Conservation (phyloP, 2,113 vertebrate species). For the Cyanistes caeruleus region DNA sequence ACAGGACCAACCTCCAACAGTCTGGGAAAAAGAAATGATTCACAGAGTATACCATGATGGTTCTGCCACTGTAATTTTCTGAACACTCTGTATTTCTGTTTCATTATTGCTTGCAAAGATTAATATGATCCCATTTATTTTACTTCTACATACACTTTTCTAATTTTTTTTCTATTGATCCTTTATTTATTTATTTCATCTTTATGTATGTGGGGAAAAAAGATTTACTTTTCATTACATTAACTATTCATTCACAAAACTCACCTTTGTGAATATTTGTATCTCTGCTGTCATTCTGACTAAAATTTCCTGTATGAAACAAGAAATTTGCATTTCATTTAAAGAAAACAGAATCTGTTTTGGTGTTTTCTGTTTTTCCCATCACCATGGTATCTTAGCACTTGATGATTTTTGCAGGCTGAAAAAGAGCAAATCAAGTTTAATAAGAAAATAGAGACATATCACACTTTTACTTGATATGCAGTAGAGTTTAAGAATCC, state of each 20-base stretch:
- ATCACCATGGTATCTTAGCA: conserved; percentile 6
- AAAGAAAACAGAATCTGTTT: conserved; percentile 13
- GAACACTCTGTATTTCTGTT: not conserved
- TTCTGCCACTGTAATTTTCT: not conserved
- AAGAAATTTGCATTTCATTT: conserved; percentile 52
- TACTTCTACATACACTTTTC: not conserved
- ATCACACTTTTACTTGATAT: not conserved
- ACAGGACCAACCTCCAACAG: not conserved
- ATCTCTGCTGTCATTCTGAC: not conserved
- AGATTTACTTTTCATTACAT: not conserved
- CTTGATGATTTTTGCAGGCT: conserved; percentile 21
- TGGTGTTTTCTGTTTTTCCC: not conserved
- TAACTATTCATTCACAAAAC: not conserved
- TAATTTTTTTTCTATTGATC: not conserved
- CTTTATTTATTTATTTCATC: not conserved
- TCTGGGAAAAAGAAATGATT: not conserved
- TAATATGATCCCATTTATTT: not conserved
- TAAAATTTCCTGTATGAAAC: conserved; percentile 17
- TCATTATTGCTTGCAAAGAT: not conserved
- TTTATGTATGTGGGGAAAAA: not conserved
- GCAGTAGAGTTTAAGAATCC: not conserved
- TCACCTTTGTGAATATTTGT: not conserved
- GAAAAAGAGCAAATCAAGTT: conserved; percentile 34
- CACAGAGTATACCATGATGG: not conserved
- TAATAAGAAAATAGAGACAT: not conserved